phyloP scores from a whole-genome alignment of 1,140 invertebrate species.

The Heterodera schachtii region DNA sequence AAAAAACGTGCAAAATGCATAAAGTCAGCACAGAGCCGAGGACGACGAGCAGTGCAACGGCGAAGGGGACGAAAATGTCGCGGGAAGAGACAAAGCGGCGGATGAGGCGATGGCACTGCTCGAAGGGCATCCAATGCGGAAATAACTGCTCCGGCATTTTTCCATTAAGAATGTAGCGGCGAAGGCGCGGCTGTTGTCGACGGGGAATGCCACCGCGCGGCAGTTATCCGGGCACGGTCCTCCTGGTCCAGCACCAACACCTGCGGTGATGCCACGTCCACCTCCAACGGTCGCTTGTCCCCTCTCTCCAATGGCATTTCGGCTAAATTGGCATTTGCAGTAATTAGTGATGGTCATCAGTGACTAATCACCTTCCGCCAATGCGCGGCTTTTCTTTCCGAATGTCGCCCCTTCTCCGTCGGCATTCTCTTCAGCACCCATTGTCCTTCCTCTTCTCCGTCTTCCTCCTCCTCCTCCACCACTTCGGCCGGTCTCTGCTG shows the following conservation, averaged over 20 bases:
- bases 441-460: not conserved
- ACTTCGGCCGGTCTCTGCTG: not conserved
- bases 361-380: not conserved
- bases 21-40: not conserved
- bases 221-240: slow-evolving; percentile 16
- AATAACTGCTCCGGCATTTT: not conserved
- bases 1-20: not conserved
- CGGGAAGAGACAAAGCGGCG: not conserved
- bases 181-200: not conserved
- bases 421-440: not conserved
- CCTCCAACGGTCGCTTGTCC: slow-evolving; percentile 7
- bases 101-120: not conserved
- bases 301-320: too few relatives aligned
- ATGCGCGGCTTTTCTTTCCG: not conserved
- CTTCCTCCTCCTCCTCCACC: slow-evolving; percentile 8
- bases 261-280: slow-evolving; percentile 22
- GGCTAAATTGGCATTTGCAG: too few relatives aligned
- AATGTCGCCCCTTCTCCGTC: not conserved
- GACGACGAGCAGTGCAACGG: not conserved
- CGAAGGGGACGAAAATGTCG: not conserved
- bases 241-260: slow-evolving; percentile 25
- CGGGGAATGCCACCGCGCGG: not conserved
- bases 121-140: too few relatives aligned
- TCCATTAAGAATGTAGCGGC: not conserved
- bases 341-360: too few relatives aligned